These are phyloP conservation scores for Agrotis exclamationis DNA, from an alignment of 2,888 invertebrate genomes.

Conservation along the genomic window DNA sequence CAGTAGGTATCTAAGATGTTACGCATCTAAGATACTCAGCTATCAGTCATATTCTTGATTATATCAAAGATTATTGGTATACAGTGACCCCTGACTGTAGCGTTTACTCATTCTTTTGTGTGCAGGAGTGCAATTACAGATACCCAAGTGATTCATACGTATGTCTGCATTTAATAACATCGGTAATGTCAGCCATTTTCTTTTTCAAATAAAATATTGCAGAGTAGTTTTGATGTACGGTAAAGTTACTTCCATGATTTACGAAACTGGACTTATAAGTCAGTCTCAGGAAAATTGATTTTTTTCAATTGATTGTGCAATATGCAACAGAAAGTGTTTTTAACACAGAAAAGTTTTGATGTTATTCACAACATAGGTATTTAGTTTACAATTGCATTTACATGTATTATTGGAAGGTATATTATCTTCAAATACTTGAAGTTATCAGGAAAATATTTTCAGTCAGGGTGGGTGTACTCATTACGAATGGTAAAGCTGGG, in stretches of 20 bases:
- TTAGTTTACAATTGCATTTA: background rate
- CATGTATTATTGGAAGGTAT: background rate
- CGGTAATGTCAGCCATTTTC: background rate
- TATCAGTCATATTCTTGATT: conserved; percentile 18
- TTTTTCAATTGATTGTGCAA: background rate
- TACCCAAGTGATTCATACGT: conserved; percentile 16
- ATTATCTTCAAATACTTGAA: background rate
- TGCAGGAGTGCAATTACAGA: conserved; percentile 4
- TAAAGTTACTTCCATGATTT: background rate
- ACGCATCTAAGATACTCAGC: background rate
- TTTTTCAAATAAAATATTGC: background rate
- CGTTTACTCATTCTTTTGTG: conserved; percentile 14
- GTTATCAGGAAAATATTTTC: background rate
- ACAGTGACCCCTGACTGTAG: conserved; percentile 24
- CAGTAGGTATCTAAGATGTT: no score
- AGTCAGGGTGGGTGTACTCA: background rate
- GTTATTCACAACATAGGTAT: no score
- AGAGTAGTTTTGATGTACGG: background rate
- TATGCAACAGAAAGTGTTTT: background rate
- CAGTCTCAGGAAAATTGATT: background rate
- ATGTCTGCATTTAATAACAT: background rate
- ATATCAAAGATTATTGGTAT: conserved; percentile 12
- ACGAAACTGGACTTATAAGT: background rate
- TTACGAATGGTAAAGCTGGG: no score
- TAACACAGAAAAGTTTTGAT: no score